Base-by-base conservation (phyloP, 2,888 invertebrate genomes). In the Pteria penguin region DNA sequence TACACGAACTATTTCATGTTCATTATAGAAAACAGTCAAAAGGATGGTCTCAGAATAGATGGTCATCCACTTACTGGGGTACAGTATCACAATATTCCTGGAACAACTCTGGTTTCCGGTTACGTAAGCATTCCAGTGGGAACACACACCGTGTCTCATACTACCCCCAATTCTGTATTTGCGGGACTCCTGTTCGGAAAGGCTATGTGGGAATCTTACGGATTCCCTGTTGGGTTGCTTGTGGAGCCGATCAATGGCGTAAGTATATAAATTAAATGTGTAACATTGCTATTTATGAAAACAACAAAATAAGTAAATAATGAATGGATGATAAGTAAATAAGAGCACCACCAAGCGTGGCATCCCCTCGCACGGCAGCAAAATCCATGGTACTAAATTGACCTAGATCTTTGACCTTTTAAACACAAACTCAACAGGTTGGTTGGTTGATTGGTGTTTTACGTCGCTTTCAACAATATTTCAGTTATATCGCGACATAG, bases 1-100 rank as follows among this genome's bases (percentile, higher is more conserved):
- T 36, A 60, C 71, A 54, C 60, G 4, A 82, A 80, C 55, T 81
- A 67, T 68, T 71, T 83, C 52, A 74, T 77, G 79, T 75, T 82
- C 45, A 66, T 82, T 11, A 72, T 83, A 18, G 69, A 80, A 36
- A 72, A 75, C 45, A 26, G 63, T 0, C 74, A 78, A 29, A 80
- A 74, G 27, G 22, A 24, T 3, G 81, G 81, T 18, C 36, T 83
- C 1, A 63, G 52, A 27, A 29, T 81, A 11, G 73, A 81, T 24
- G 76, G 76, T 3, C 31, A 32, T 2, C 18, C 72, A 14, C 66
- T 84, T n/a, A n/a, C n/a, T n/a, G n/a, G n/a, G n/a, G n/a, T n/a
- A 14, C 26, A 45, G 11, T 83, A 77, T 45, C 76, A 69, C 8
- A 26, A 63, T 2, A 79, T 83, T 18, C 80, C 81, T 0, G 82